These are phyloP conservation scores for Acronicta alni DNA, from an alignment of 2,888 invertebrate genomes.

Conservation along the genomic window DNA sequence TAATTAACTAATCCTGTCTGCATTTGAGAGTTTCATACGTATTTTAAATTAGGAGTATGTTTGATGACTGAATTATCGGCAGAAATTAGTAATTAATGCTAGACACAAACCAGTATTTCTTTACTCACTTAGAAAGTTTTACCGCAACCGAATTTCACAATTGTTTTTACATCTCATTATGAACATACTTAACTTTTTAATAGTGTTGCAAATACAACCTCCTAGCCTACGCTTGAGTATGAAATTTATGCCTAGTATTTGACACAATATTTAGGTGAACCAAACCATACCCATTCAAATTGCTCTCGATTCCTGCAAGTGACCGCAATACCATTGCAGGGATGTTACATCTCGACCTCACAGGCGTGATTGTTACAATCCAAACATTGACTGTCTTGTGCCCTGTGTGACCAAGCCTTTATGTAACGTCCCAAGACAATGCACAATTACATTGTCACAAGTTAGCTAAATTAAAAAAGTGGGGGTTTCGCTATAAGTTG, in stretches of 20 bases:
- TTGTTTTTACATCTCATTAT: too few species aligned
- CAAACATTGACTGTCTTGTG: background rate
- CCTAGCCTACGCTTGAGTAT: background rate
- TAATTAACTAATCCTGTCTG: too few species aligned
- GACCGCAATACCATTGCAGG: slow-evolving; percentile 20
- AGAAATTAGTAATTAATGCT: too few species aligned
- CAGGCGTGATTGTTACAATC: slow-evolving; percentile 1
- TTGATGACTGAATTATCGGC: too few species aligned
- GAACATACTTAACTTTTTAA: too few species aligned
- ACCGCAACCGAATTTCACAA: too few species aligned
- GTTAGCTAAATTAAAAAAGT: slow-evolving; percentile 48
- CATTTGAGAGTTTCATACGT: too few species aligned
- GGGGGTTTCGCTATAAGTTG: slow-evolving; percentile 11
- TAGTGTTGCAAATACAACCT: too few species aligned
- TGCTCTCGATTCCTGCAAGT: slow-evolving; percentile 8
- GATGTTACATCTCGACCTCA: slow-evolving; percentile 7
- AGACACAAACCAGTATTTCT: too few species aligned
- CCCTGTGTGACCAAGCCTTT: slow-evolving; percentile 18
- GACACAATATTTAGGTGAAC: background rate
- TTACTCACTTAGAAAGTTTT: too few species aligned
- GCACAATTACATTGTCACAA: slow-evolving; percentile 45
- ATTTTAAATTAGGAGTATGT: too few species aligned
- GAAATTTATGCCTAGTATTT: background rate
- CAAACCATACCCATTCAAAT: slow-evolving; percentile 11
- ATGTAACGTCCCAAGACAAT: slow-evolving; percentile 15